A percentile compares a stretch with the other conserved stretches of the same genome.
phyloP scores from a whole-genome alignment of 2,888 invertebrate genomes.

The Automeris io region DNA sequence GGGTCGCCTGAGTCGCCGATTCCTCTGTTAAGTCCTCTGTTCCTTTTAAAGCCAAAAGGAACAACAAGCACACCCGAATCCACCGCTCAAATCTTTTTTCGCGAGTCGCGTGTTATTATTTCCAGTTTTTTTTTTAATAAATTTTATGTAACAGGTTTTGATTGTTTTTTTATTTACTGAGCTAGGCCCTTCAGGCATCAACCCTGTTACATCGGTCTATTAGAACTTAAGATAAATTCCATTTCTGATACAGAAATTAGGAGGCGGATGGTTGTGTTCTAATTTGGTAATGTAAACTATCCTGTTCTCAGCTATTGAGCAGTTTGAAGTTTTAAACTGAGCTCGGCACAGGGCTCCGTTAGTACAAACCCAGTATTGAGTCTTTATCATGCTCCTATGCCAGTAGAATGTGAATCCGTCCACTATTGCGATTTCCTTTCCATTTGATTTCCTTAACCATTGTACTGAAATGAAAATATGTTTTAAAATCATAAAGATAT shows the following conservation, averaged over 20 bases:
- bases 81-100: too few species aligned
- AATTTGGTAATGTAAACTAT: slow-evolving; percentile 32
- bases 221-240: slow-evolving; percentile 25
- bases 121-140: too few species aligned
- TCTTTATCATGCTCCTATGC: slow-evolving; percentile 18
- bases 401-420: slow-evolving; percentile 32
- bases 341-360: slow-evolving; percentile 29
- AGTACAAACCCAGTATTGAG: slow-evolving; percentile 32
- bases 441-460: slow-evolving; percentile 10
- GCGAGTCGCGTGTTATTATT: too few species aligned
- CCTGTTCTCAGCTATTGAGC: not conserved
- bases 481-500: too few species aligned
- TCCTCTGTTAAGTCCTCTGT: too few species aligned
- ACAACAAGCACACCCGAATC: too few species aligned
- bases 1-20: too few species aligned
- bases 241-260: slow-evolving; percentile 20
- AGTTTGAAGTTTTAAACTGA: slow-evolving; percentile 19
- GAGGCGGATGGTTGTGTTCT: slow-evolving; percentile 56
- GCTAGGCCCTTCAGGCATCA: too few species aligned
- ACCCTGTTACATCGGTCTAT: too few species aligned
- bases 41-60: too few species aligned
- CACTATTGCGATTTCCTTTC: slow-evolving; percentile 26
- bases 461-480: not conserved
- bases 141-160: too few species aligned
- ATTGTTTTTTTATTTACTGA: too few species aligned